phyloP scores from a whole-genome alignment of 2,888 invertebrate genomes.

The Limnephilus marmoratus region DNA sequence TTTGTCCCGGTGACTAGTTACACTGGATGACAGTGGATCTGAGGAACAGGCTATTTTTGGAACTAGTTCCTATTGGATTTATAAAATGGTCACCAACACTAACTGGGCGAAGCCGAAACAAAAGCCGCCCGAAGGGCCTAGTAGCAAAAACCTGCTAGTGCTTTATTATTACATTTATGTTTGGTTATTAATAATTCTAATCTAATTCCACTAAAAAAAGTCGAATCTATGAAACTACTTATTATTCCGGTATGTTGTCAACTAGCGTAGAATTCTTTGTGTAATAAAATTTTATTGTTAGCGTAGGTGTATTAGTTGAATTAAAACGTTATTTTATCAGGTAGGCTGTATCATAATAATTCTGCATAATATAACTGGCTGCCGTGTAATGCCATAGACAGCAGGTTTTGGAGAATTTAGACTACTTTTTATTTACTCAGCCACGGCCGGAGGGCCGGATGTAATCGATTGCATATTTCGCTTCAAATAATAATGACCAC shows the following conservation, averaged over 20 bases:
- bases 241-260: not conserved
- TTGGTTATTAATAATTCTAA: not conserved
- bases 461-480: conserved; percentile 2
- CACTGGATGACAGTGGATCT: too few relatives aligned
- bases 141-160: too few relatives aligned
- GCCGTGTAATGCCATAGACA: conserved; percentile 11
- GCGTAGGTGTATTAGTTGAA: not conserved
- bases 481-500: not conserved
- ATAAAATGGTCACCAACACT: too few relatives aligned
- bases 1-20: too few relatives aligned
- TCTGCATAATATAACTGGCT: not conserved
- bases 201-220: not conserved
- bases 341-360: not conserved
- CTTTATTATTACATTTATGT: too few relatives aligned
- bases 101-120: too few relatives aligned
- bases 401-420: conserved; percentile 51
- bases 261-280: not conserved
- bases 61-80: too few relatives aligned
- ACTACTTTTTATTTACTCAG: conserved; percentile 29
- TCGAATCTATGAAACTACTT: not conserved
- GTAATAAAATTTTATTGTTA: not conserved
- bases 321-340: not conserved
- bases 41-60: too few relatives aligned
- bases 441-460: conserved; percentile 36
- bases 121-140: too few relatives aligned